Evolutionary conservation across 2,888 invertebrate species (phyloP).

Genomic region (Drosophila fulvimacula): DNA sequence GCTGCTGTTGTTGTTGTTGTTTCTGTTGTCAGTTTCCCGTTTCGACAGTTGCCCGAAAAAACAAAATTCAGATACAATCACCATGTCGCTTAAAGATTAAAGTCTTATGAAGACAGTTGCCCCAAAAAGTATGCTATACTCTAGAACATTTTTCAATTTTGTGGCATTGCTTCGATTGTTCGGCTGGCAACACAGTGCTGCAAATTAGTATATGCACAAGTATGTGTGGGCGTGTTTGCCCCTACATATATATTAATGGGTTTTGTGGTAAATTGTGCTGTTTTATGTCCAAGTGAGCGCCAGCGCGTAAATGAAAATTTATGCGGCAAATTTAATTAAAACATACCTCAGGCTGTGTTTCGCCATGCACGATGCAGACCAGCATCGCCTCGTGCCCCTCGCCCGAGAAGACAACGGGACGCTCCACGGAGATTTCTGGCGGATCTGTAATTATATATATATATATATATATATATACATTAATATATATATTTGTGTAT

Average conservation of each 20-base stretch:
- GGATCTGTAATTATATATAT: conserved; percentile 77
- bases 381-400: conserved; percentile 89
- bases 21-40: conserved; percentile 1
- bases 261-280: conserved; percentile 40
- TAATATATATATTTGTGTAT: background rate
- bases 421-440: conserved; percentile 86
- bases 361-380: conserved; percentile 89
- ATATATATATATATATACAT: background rate
- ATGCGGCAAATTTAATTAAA: conserved; percentile 71
- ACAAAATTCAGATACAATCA: conserved; percentile 13
- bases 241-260: conserved; percentile 41
- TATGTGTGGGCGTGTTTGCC: conserved; percentile 18
- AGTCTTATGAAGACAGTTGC: background rate
- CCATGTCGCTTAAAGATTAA: background rate
- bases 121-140: conserved; percentile 21
- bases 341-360: conserved; percentile 89
- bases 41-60: background rate
- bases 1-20: background rate
- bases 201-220: conserved; percentile 29
- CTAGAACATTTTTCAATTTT: conserved; percentile 10
- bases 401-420: conserved; percentile 88
- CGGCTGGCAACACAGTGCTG: conserved; percentile 29
- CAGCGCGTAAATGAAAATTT: conserved; percentile 70
- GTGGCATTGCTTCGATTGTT: conserved; percentile 19
- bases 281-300: conserved; percentile 63